These are phyloP conservation scores for Danio aesculapii DNA, from an alignment of 2,797 vertebrate species.

Conservation along the genomic window DNA sequence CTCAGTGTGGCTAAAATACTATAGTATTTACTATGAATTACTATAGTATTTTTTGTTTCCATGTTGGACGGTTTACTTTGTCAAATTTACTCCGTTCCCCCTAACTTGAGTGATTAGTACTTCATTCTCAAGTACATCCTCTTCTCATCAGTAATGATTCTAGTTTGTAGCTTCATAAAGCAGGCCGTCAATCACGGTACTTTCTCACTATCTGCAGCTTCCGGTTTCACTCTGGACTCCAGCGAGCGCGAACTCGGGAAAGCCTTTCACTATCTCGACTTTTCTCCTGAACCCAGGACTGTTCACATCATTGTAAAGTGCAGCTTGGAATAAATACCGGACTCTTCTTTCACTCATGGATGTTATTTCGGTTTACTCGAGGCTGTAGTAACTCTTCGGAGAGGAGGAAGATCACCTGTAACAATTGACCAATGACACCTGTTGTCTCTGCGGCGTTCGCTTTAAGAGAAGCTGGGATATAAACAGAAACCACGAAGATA, in stretches of 20 bases:
- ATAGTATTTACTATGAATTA: too few species aligned
- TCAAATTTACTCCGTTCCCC: too few species aligned
- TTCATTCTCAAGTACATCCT: neutral
- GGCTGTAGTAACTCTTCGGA: neutral
- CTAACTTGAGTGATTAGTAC: neutral
- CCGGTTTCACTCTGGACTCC: slow-evolving; percentile 35
- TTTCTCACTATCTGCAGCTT: neutral
- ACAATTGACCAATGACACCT: slow-evolving; percentile 71
- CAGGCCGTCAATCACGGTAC: slow-evolving; percentile 5
- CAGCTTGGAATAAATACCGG: neutral
- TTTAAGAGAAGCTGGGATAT: neutral
- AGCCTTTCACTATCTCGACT: neutral
- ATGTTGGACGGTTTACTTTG: too few species aligned
- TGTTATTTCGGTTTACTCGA: neutral
- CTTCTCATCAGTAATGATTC: neutral
- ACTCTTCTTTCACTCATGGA: neutral
- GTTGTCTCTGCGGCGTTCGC: slow-evolving; percentile 60
- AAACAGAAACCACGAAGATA: neutral
- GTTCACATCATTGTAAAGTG: neutral
- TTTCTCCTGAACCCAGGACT: neutral
- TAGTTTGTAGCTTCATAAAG: neutral
- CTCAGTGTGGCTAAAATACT: too few species aligned
- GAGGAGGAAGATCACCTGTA: slow-evolving; percentile 46
- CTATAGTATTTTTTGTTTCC: too few species aligned
- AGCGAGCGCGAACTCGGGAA: neutral